Percentiles rank a stretch among this genome's conserved stretches.
phyloP scores from a whole-genome alignment of 2,888 invertebrate species.

The Abrostola tripartita region DNA sequence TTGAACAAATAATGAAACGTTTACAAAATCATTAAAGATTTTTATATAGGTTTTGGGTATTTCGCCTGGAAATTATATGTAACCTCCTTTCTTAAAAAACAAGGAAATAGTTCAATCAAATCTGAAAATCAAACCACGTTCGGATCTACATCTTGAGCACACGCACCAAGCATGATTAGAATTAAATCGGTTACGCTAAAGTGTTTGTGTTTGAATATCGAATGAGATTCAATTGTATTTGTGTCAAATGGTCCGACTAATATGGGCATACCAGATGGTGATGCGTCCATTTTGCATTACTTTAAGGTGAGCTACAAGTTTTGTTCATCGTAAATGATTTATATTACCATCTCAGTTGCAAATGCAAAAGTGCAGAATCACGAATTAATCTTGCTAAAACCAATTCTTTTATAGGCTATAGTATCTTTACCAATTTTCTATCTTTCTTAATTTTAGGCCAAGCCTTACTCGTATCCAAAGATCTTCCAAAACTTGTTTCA shows the following conservation, averaged over 20 bases:
- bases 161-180: slow-evolving; percentile 38
- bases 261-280: slow-evolving; percentile 29
- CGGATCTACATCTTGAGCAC: slow-evolving; percentile 23
- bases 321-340: slow-evolving; percentile 18
- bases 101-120: slow-evolving; percentile 13
- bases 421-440: too few relatives aligned
- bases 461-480: background rate
- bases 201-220: slow-evolving; percentile 38
- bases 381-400: too few relatives aligned
- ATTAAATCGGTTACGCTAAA: slow-evolving; percentile 43
- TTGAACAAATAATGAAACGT: too few relatives aligned
- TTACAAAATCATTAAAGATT: too few relatives aligned
- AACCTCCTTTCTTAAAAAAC: slow-evolving; percentile 10
- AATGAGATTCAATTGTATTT: slow-evolving; percentile 31
- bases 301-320: slow-evolving; percentile 10
- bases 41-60: too few relatives aligned
- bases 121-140: slow-evolving; percentile 38
- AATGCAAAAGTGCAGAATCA: background rate
- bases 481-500: background rate
- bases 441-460: background rate
- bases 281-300: slow-evolving; percentile 26
- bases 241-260: slow-evolving; percentile 21
- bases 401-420: too few relatives aligned
- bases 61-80: background rate
- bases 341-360: slow-evolving; percentile 3